These are phyloP conservation scores for Apantesis nais DNA, from an alignment of 2,888 invertebrate genomes.

Conservation along the genomic window DNA sequence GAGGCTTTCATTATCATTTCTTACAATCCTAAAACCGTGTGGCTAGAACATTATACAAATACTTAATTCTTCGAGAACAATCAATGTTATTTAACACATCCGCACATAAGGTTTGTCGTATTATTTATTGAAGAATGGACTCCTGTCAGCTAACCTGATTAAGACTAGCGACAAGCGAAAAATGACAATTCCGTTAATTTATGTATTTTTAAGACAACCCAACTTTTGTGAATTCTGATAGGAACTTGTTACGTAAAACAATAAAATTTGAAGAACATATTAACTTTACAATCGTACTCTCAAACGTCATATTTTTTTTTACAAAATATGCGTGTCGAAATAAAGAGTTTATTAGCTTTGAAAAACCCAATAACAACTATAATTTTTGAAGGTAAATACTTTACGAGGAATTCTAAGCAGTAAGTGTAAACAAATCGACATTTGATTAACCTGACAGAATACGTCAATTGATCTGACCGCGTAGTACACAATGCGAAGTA, in stretches of 20 bases:
- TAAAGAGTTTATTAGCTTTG: neutral
- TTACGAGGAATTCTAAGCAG: neutral
- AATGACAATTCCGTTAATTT: neutral
- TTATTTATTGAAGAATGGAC: neutral
- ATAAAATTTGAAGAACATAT: neutral
- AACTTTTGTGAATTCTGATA: neutral
- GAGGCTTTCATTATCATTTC: neutral
- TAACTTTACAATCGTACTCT: no score
- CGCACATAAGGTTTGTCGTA: neutral
- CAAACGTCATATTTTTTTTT: no score
- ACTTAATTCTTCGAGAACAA: neutral
- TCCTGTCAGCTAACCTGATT: neutral
- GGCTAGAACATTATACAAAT: neutral
- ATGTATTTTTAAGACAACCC: neutral
- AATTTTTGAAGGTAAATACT: neutral
- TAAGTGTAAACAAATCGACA: conserved; percentile 1
- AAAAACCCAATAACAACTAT: neutral
- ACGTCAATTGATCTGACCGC: conserved; percentile 49
- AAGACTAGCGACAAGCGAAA: neutral
- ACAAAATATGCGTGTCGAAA: neutral
- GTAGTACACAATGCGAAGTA: conserved; percentile 54
- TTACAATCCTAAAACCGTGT: neutral
- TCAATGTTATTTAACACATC: neutral
- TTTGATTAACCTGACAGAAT: conserved; percentile 28
- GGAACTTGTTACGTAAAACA: neutral